Evolutionary conservation across 2,113 vertebrate genomes (phyloP).

Genomic region (Oreotragus oreotragus): DNA sequence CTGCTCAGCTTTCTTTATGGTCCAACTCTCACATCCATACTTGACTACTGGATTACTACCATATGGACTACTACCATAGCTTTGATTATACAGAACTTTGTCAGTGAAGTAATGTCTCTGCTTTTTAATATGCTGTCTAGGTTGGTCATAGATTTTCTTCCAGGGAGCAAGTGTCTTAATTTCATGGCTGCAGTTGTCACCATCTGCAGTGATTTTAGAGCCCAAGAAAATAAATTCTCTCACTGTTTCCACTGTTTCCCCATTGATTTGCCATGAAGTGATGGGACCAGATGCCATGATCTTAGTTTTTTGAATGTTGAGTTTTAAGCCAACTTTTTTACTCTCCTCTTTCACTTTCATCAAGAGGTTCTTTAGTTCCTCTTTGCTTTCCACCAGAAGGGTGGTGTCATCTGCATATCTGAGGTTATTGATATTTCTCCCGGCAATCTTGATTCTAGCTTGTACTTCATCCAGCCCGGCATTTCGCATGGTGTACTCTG

Average conservation of each 20-base stretch:
- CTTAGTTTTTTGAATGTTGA: background rate
- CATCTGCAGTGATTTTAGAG: background rate
- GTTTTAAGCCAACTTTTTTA: background rate
- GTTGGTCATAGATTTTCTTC: background rate
- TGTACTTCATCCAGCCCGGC: background rate
- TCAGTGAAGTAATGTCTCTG: background rate
- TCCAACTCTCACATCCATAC: background rate
- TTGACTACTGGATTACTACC: background rate
- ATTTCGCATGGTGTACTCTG: background rate
- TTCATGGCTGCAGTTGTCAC: background rate
- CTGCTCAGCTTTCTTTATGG: background rate
- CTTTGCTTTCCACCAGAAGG: background rate
- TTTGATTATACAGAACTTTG: background rate
- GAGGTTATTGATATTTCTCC: background rate
- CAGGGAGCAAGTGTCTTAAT: background rate
- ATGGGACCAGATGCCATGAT: background rate
- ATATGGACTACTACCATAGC: background rate
- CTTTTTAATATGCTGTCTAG: background rate
- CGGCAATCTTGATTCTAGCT: background rate
- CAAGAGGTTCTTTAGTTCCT: background rate
- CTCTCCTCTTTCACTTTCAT: background rate
- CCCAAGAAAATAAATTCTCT: background rate
- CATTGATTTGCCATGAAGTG: background rate
- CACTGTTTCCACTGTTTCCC: background rate
- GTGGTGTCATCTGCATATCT: background rate